phyloP scores from a whole-genome alignment of 2,888 invertebrate genomes.

The Nemoura dubitans region DNA sequence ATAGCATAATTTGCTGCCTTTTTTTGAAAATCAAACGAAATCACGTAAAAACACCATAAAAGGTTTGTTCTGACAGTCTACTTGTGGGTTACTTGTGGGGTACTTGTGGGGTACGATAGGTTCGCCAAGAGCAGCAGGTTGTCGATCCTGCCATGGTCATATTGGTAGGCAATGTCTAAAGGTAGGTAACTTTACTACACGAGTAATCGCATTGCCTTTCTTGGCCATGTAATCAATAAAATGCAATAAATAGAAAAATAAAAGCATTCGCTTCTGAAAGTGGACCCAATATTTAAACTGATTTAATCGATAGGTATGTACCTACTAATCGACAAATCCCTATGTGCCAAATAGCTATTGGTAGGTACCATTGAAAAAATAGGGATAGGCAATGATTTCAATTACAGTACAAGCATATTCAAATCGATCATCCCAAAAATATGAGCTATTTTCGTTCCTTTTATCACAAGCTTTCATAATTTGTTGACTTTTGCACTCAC shows the following conservation, averaged over 20 bases:
- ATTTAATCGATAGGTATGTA: neutral
- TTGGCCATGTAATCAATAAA: slow-evolving; percentile 3
- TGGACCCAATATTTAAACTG: slow-evolving; percentile 40
- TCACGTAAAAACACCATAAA: neutral
- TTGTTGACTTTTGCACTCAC: slow-evolving; percentile 31
- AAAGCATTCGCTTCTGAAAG: neutral
- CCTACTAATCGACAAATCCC: neutral
- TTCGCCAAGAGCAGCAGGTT: neutral
- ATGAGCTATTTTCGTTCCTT: slow-evolving; percentile 13
- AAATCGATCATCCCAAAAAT: slow-evolving; percentile 40
- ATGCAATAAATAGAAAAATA: slow-evolving; percentile 5
- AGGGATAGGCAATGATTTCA: slow-evolving; percentile 13
- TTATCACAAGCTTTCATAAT: slow-evolving; percentile 32
- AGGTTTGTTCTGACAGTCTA: neutral
- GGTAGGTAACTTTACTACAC: neutral
- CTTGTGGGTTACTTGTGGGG: neutral
- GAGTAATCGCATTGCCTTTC: neutral
- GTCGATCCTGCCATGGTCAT: neutral
- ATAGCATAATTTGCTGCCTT: neutral
- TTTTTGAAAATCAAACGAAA: neutral
- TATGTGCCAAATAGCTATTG: slow-evolving; percentile 18
- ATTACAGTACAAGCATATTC: slow-evolving; percentile 19
- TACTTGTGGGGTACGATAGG: neutral
- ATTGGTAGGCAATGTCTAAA: neutral
- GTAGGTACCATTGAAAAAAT: slow-evolving; percentile 16